A percentile compares a stretch with the other conserved stretches of the same genome.
phyloP scores from a whole-genome alignment of 1,140 invertebrate species.

The Nylanderia fulva region DNA sequence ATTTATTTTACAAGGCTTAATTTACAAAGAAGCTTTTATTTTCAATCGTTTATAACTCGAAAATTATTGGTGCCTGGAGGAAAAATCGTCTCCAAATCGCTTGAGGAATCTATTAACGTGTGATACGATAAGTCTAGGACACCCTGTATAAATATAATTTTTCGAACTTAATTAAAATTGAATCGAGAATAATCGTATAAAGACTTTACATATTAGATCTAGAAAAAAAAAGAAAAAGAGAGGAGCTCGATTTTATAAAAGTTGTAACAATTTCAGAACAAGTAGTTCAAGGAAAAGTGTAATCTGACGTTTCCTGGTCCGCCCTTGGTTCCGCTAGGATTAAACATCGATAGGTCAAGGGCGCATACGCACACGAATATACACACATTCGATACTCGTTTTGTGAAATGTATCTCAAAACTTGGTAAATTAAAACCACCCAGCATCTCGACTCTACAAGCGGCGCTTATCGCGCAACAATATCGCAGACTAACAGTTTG shows the following conservation, averaged over 20 bases:
- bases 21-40: no score
- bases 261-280: constrained; percentile 4
- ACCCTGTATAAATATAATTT: no score
- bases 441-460: not conserved
- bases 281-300: constrained; percentile 37
- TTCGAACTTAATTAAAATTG: no score
- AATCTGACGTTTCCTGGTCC: not conserved
- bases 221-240: not conserved
- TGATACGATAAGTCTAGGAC: no score
- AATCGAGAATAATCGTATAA: not conserved
- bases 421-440: not conserved
- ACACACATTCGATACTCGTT: not conserved
- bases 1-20: no score
- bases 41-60: no score
- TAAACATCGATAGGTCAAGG: constrained; percentile 47
- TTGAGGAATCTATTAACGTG: no score
- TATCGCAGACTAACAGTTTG: not conserved
- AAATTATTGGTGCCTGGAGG: no score
- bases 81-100: no score
- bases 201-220: not conserved
- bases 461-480: not conserved
- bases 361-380: not conserved
- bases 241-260: not conserved
- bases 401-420: constrained; percentile 23
- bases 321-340: constrained; percentile 28